These are phyloP conservation scores for Palythoa caribaeorum DNA, from an alignment of 92 coral and sea anemone species.

Conservation along the genomic window DNA sequence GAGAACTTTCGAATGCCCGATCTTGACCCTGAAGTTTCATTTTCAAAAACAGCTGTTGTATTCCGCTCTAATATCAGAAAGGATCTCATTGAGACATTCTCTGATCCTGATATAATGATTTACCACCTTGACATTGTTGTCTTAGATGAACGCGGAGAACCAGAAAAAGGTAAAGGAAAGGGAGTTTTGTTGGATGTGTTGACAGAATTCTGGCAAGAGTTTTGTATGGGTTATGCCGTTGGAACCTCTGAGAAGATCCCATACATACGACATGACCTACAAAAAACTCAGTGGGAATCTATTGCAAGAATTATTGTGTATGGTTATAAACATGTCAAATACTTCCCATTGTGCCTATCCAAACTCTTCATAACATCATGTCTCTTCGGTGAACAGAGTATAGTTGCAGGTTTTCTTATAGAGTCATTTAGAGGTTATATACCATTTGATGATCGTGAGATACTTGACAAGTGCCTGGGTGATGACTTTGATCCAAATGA, in stretches of 20 bases:
- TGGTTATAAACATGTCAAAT: constrained; percentile 53
- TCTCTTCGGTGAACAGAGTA: constrained; percentile 11
- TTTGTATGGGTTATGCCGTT: constrained; percentile 43
- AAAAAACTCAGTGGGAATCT: constrained; percentile 60
- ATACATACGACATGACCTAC: constrained; percentile 68
- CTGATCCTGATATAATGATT: constrained; percentile 1
- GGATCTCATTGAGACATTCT: neutral
- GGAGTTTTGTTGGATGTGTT: constrained; percentile 63
- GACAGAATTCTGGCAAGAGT: constrained; percentile 58
- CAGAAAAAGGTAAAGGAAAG: constrained; percentile 61
- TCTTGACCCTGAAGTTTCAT: neutral
- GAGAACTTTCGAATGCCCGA: constrained; percentile 13
- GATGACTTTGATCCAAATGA: constrained; percentile 49
- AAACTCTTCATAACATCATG: constrained; percentile 46
- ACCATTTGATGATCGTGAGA: constrained; percentile 49
- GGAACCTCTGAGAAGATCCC: constrained; percentile 64
- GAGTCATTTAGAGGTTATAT: constrained; percentile 44
- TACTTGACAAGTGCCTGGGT: constrained; percentile 37
- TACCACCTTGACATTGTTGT: constrained; percentile 1
- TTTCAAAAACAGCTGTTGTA: constrained; percentile 3
- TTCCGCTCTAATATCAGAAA: constrained; percentile 4
- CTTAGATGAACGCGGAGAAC: constrained; percentile 45
- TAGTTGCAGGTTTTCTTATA: constrained; percentile 35
- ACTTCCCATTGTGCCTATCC: constrained; percentile 61
- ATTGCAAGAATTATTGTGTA: constrained; percentile 67